Conservation (phyloP, 2,113 vertebrate species). For the Zeus faber region DNA sequence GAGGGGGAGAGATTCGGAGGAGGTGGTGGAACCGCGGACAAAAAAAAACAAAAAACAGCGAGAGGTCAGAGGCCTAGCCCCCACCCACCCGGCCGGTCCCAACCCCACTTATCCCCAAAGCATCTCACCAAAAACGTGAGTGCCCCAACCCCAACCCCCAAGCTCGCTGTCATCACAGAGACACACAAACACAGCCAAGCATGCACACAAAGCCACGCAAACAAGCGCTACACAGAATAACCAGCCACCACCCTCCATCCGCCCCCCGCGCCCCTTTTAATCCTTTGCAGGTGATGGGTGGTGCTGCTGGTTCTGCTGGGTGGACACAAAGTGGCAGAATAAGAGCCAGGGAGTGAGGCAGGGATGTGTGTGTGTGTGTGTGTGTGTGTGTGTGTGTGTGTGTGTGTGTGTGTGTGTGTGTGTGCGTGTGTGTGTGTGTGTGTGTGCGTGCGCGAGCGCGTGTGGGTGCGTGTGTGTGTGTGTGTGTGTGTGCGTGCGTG, state of each 20-base stretch:
- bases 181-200: conserved; percentile 9
- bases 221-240: conserved; percentile 39
- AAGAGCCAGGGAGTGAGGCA: conserved; percentile 8
- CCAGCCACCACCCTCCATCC: conserved; percentile 21
- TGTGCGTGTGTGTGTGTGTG: neutral
- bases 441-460: neutral
- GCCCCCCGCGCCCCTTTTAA: conserved; percentile 39
- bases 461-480: neutral
- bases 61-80: too few species aligned
- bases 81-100: neutral
- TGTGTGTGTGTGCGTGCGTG: neutral
- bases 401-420: neutral
- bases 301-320: conserved; percentile 21
- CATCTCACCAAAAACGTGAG: neutral
- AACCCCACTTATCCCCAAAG: conserved; percentile 12
- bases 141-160: neutral
- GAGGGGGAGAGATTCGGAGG: too few species aligned
- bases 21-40: too few species aligned
- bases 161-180: conserved; percentile 14
- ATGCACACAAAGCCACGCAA: conserved; percentile 12
- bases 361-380: neutral
- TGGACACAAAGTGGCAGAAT: neutral
- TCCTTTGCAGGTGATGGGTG: conserved; percentile 61
- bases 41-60: too few species aligned
- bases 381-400: neutral